Percentiles rank a stretch among this genome's conserved stretches.
Conservation (phyloP, 2,113 vertebrate genomes). For the Gymnarchus niloticus region DNA sequence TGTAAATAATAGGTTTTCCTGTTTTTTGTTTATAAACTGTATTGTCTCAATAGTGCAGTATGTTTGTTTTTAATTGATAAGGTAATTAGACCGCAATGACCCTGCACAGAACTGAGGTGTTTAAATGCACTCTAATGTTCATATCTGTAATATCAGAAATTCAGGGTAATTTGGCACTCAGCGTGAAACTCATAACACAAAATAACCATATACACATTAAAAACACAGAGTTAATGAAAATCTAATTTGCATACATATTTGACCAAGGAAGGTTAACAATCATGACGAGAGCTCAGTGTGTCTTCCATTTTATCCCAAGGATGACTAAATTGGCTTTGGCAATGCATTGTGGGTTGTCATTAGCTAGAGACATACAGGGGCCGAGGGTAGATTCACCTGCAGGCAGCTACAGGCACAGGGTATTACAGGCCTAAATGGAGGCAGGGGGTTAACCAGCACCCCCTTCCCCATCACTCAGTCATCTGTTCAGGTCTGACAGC, state of each 20-base stretch:
- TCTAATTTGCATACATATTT: not conserved
- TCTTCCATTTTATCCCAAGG: not conserved
- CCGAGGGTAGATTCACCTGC: not conserved
- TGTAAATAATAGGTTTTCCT: not conserved
- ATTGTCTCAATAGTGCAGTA: not conserved
- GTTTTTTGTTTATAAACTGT: not conserved
- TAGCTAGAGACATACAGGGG: conserved; percentile 39
- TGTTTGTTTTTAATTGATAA: not conserved
- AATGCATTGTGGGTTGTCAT: conserved; percentile 36
- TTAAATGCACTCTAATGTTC: not conserved
- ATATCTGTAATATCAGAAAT: not conserved
- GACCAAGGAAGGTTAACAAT: not conserved
- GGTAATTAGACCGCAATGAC: not conserved
- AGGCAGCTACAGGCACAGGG: conserved; percentile 25
- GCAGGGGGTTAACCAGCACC: not conserved
- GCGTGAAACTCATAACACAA: not conserved
- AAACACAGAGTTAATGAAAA: not conserved
- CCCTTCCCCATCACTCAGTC: conserved; percentile 25
- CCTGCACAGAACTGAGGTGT: not conserved
- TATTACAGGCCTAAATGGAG: not conserved
- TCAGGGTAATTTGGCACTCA: not conserved
- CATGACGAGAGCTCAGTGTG: not conserved
- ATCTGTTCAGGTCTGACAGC: conserved; percentile 38
- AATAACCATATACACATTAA: not conserved
- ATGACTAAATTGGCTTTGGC: not conserved